Evolutionary conservation across 2,888 invertebrate species (phyloP).

Genomic region (Argyra leucocephala): DNA sequence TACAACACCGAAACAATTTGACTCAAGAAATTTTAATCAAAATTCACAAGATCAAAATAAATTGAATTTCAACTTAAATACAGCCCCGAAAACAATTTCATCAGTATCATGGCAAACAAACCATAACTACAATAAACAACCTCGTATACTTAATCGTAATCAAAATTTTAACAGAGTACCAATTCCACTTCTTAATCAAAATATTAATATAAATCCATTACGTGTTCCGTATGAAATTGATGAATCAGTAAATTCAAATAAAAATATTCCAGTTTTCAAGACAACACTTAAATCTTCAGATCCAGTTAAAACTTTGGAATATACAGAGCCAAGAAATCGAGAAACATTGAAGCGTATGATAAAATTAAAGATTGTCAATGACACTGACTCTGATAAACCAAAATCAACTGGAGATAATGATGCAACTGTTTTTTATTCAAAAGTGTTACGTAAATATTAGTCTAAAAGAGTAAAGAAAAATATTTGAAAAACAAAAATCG

Average conservation of each 20-base stretch:
- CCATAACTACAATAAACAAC: background rate
- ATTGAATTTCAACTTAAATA: background rate
- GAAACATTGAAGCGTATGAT: constrained; percentile 9
- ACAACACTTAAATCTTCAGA: background rate
- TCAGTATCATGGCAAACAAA: background rate
- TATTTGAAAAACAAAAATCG: too few species aligned
- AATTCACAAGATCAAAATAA: background rate
- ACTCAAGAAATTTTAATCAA: background rate
- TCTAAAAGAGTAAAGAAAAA: too few species aligned
- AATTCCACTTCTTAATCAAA: background rate
- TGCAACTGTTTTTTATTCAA: constrained; percentile 10
- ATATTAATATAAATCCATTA: background rate
- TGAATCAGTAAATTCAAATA: too few species aligned
- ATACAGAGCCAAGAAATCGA: background rate
- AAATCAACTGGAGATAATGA: background rate
- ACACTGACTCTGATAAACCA: background rate
- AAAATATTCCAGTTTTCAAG: background rate
- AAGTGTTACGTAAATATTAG: constrained; percentile 1
- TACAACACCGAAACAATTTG: background rate
- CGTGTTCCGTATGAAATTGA: background rate
- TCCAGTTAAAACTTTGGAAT: constrained; percentile 9
- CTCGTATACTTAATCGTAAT: constrained; percentile 5
- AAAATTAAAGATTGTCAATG: background rate
- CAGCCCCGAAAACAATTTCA: background rate
- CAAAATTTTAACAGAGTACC: background rate